phyloP scores from a whole-genome alignment of 2,888 invertebrate species.

The Polymixis flavicincta region DNA sequence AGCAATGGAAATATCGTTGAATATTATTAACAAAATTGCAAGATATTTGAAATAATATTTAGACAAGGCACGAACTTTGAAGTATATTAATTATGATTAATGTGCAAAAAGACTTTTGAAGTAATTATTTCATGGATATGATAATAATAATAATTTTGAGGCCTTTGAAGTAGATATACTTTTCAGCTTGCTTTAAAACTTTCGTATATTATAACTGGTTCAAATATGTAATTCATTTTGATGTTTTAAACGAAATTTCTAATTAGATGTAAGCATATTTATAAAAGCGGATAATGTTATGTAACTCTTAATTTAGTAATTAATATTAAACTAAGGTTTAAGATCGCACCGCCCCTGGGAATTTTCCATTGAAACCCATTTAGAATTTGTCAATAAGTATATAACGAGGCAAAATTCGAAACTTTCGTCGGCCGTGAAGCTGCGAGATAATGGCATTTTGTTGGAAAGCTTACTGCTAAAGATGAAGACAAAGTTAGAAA shows the following conservation, averaged over 20 bases:
- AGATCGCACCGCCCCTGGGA: not conserved
- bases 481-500: constrained; percentile 28
- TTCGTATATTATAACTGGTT: constrained; percentile 25
- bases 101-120: not conserved
- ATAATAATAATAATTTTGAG: not conserved
- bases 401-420: constrained; percentile 34
- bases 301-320: constrained; percentile 25
- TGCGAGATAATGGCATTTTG: constrained; percentile 32
- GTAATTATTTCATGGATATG: constrained; percentile 5
- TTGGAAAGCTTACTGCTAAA: constrained; percentile 24
- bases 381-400: constrained; percentile 55
- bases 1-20: not conserved
- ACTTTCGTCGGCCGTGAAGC: constrained; percentile 35
- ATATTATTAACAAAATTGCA: constrained; percentile 8
- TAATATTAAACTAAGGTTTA: constrained; percentile 48
- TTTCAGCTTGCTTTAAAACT: constrained; percentile 1
- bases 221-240: constrained; percentile 43
- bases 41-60: constrained; percentile 1
- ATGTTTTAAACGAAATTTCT: constrained; percentile 60
- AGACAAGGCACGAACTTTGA: not conserved
- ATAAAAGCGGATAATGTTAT: constrained; percentile 12
- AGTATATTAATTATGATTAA: constrained; percentile 5
- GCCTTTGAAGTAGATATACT: constrained; percentile 14
- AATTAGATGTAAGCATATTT: constrained; percentile 30
- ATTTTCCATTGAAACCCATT: constrained; percentile 24